A percentile compares a stretch with the other conserved stretches of the same genome.
Conservation (phyloP, 2,888 invertebrate species). For the Sinhomidia bicolor region DNA sequence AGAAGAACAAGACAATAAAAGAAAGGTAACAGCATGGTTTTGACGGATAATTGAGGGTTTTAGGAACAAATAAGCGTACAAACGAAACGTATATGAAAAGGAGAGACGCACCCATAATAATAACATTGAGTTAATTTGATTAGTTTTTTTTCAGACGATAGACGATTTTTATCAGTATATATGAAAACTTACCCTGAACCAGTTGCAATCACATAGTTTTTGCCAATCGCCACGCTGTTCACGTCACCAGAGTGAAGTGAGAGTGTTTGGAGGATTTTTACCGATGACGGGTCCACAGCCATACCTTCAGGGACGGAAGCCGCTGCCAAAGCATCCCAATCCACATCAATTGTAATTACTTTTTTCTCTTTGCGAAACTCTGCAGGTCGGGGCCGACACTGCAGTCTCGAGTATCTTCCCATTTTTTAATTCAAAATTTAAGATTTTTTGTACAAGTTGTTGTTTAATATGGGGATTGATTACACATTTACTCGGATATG, state of each 20-base stretch:
- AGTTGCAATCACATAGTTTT: conserved; percentile 84
- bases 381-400: conserved; percentile 59
- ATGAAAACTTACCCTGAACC: conserved; percentile 85
- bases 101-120: not conserved
- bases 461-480: too few relatives aligned
- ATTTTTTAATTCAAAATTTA: conserved; percentile 25
- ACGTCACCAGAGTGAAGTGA: conserved; percentile 85
- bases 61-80: not conserved
- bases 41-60: not conserved
- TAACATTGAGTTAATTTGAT: not conserved
- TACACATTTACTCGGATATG: too few relatives aligned
- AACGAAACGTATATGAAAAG: not conserved
- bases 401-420: conserved; percentile 64
- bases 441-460: too few relatives aligned
- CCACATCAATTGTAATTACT: conserved; percentile 58
- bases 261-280: conserved; percentile 83
- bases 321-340: conserved; percentile 73
- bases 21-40: too few relatives aligned
- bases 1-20: not conserved
- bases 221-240: conserved; percentile 86
- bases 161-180: not conserved
- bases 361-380: conserved; percentile 61
- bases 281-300: conserved; percentile 74
- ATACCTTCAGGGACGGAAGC: conserved; percentile 71
- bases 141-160: not conserved